Evolutionary conservation across 2,113 vertebrate genomes (phyloP).

Genomic region (Epinephelus cyanopodus): DNA sequence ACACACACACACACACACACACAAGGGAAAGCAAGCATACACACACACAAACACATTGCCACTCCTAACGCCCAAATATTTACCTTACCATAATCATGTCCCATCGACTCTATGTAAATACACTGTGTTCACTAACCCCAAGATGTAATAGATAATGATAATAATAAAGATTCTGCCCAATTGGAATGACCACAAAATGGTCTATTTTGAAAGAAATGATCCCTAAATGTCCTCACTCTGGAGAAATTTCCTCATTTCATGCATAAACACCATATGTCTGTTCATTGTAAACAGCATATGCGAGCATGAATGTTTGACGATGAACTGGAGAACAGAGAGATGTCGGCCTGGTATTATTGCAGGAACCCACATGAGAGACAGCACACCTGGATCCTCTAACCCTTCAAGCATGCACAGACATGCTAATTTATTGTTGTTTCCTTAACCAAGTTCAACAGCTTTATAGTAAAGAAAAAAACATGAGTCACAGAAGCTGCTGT

Average conservation of each 20-base stretch:
- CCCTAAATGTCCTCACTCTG: constrained; percentile 39
- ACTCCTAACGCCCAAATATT: constrained; percentile 56
- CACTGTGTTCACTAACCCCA: not conserved
- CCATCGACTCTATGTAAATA: constrained; percentile 44
- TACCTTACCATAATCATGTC: constrained; percentile 43
- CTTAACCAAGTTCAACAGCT: not conserved
- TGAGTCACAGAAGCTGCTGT: not conserved
- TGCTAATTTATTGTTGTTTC: not conserved
- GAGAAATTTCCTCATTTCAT: constrained; percentile 34
- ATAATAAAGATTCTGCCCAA: constrained; percentile 26
- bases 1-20: constrained; percentile 17
- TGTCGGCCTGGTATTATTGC: not conserved
- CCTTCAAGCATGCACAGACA: not conserved
- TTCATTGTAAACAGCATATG: constrained; percentile 58
- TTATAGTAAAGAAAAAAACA: not conserved
- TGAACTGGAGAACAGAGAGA: constrained; percentile 34
- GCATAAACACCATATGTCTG: constrained; percentile 61
- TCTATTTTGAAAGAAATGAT: constrained; percentile 33
- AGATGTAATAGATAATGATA: constrained; percentile 39
- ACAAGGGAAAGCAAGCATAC: not conserved
- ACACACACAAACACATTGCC: constrained; percentile 6
- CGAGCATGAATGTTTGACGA: constrained; percentile 63
- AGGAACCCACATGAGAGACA: not conserved
- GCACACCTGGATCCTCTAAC: constrained; percentile 14
- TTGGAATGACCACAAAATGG: constrained; percentile 26